These are phyloP conservation scores for Rhynchotus rufescens DNA, from an alignment of 2,797 vertebrate genomes.

Conservation along the genomic window DNA sequence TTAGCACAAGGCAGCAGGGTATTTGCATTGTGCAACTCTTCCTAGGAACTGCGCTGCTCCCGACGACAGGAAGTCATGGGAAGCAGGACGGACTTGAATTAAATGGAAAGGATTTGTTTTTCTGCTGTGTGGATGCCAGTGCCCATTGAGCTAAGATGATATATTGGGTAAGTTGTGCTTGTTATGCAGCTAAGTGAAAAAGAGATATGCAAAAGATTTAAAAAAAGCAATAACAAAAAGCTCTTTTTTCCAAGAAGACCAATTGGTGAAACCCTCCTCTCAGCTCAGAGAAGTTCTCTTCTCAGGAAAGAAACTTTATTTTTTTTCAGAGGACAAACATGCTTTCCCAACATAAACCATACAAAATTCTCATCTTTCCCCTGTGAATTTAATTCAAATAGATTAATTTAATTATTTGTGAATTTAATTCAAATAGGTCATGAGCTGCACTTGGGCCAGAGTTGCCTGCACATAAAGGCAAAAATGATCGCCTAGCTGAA, in stretches of 20 bases:
- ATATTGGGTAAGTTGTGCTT: neutral
- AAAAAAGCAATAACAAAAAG: neutral
- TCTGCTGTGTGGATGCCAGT: neutral
- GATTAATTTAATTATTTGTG: neutral
- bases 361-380: neutral
- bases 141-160: neutral
- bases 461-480: neutral
- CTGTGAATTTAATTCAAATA: neutral
- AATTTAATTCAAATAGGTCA: neutral
- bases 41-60: conserved; percentile 50
- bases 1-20: conserved; percentile 36
- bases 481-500: neutral
- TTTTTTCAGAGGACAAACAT: neutral
- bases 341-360: neutral
- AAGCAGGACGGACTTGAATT: conserved; percentile 44
- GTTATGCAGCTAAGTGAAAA: neutral
- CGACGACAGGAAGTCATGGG: conserved; percentile 56
- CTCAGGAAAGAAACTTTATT: neutral
- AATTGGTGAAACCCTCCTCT: too few relatives aligned
- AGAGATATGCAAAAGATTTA: neutral
- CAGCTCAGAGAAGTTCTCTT: neutral
- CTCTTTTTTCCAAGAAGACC: neutral
- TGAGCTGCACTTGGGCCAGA: neutral
- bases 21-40: conserved; percentile 61
- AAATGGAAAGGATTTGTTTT: conserved; percentile 51